A percentile compares a stretch with the other conserved stretches of the same genome.
Evolutionary conservation across 53 echinoderm and acorn worm species (phyloP).

Genomic region (Mesocentrotus franciscanus): DNA sequence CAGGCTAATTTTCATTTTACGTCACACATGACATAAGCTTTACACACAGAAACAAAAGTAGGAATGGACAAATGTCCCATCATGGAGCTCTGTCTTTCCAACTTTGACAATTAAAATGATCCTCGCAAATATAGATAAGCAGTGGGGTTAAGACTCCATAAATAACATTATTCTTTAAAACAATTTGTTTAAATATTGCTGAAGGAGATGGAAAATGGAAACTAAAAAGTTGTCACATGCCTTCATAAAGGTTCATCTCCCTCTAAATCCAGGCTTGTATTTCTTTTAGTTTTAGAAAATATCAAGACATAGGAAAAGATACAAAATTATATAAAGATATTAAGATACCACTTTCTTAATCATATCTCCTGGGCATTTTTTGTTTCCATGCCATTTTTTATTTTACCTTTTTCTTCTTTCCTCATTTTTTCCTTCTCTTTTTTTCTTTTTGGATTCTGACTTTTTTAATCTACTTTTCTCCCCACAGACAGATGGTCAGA

Average conservation of each 20-base stretch:
- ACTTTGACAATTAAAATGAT: not conserved
- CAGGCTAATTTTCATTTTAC: not conserved
- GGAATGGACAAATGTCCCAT: not conserved
- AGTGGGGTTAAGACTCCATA: not conserved
- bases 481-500: conserved; percentile 31
- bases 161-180: not conserved
- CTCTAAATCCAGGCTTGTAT: not conserved
- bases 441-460: not conserved
- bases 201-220: not conserved
- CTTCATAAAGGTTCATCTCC: not conserved
- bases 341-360: not conserved
- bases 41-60: no score
- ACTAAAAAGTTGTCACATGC: not conserved
- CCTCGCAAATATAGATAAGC: not conserved
- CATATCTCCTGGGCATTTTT: conserved; percentile 14
- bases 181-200: not conserved
- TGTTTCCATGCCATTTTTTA: not conserved
- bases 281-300: not conserved
- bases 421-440: not conserved
- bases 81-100: not conserved
- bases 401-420: no score
- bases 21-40: not conserved
- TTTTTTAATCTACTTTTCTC: not conserved
- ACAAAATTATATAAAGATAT: not conserved
- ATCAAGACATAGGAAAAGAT: not conserved